Conservation (phyloP, 2,797 vertebrate genomes). For the Falco columbarius region DNA sequence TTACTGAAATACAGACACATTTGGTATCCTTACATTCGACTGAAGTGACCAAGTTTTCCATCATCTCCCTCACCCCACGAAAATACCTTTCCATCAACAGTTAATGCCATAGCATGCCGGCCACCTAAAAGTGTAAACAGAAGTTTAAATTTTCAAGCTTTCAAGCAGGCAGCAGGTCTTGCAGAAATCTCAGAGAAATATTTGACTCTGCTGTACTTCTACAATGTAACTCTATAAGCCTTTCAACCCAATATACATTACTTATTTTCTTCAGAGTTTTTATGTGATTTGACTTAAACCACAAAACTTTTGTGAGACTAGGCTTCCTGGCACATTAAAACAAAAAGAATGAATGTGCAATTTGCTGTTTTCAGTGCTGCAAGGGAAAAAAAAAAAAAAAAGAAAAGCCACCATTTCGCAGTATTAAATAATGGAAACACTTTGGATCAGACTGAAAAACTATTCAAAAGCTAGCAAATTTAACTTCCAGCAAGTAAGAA, state of each 20-base stretch:
- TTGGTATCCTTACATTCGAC: slow-evolving; percentile 87
- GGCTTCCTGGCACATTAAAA: background rate
- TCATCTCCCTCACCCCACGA: slow-evolving; percentile 99
- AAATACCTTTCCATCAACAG: slow-evolving; percentile 97
- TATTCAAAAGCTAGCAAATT: background rate
- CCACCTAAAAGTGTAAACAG: slow-evolving; percentile 80
- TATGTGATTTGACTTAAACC: background rate
- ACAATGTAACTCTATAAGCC: accelerated
- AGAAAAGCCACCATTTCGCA: background rate
- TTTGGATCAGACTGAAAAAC: background rate
- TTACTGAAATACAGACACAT: background rate
- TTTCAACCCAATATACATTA: background rate
- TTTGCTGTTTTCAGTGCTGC: background rate
- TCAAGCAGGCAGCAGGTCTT: background rate
- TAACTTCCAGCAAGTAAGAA: background rate
- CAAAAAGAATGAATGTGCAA: background rate
- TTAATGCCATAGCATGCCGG: slow-evolving; percentile 95
- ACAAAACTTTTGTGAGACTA: background rate
- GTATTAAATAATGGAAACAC: background rate
- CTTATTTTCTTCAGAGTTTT: background rate
- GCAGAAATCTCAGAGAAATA: background rate
- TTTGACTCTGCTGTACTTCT: background rate
- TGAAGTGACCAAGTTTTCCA: slow-evolving; percentile 98
- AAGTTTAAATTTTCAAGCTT: background rate
- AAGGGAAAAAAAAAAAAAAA: background rate